These are phyloP conservation scores for Lordiphosa andalusiaca DNA, from an alignment of 2,888 invertebrate genomes.

Conservation along the genomic window DNA sequence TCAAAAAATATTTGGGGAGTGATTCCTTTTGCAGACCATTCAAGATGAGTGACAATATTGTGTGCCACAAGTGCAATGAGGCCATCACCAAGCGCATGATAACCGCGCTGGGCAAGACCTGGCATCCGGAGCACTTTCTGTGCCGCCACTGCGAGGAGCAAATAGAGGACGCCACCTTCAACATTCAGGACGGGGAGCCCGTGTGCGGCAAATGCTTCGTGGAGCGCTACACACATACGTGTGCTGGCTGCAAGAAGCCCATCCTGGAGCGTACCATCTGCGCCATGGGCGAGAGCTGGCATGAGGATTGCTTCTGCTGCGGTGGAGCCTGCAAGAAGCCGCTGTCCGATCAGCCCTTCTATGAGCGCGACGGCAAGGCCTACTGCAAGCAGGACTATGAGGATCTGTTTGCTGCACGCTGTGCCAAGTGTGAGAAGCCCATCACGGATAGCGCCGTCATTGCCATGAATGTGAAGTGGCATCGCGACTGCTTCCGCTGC, in stretches of 20 bases:
- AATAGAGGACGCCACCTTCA: conserved; percentile 94
- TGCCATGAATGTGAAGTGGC: conserved; percentile 96
- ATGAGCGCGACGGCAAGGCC: conserved; percentile 90
- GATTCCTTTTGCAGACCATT: neutral
- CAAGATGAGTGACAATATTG: conserved; percentile 48
- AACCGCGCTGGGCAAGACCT: conserved; percentile 93
- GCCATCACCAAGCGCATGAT: conserved; percentile 83
- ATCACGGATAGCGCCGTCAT: conserved; percentile 92
- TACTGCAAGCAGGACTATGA: conserved; percentile 93
- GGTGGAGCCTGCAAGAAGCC: conserved; percentile 88
- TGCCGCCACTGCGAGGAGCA: conserved; percentile 93
- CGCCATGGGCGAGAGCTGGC: conserved; percentile 93
- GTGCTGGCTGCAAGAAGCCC: conserved; percentile 91
- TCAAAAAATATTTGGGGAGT: neutral
- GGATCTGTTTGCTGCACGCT: conserved; percentile 91
- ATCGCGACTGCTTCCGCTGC: conserved; percentile 96
- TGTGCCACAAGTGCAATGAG: conserved; percentile 71
- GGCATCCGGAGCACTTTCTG: conserved; percentile 97
- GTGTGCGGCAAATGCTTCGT: conserved; percentile 94
- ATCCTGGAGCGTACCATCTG: conserved; percentile 94
- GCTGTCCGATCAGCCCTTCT: conserved; percentile 91
- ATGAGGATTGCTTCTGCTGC: conserved; percentile 94
- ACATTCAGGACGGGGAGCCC: conserved; percentile 87
- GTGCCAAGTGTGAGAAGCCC: conserved; percentile 89
- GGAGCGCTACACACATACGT: conserved; percentile 91